These are phyloP conservation scores for Apis mellifera DNA, from an alignment of 1,140 invertebrate genomes.

Conservation along the genomic window Amel_HAv3.1 CM009943.2:4168001-4168500, in stretches of 20 bases:
- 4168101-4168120: slow-evolving; percentile 61
- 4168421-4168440: slow-evolving; percentile 31
- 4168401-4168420: slow-evolving; percentile 50
- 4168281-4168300: slow-evolving; percentile 70
- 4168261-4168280: background rate
- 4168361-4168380: background rate
- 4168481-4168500: background rate
- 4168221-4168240: too few relatives aligned
- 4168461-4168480: slow-evolving; percentile 33
- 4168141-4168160: too few relatives aligned
- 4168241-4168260: background rate
- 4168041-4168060: slow-evolving; percentile 76
- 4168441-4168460: slow-evolving; percentile 49
- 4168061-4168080: slow-evolving; percentile 79
- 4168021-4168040: slow-evolving; percentile 77
- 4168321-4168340: slow-evolving; percentile 56
- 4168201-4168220: background rate
- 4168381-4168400: slow-evolving; percentile 47
- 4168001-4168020: slow-evolving; percentile 64
- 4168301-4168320: slow-evolving; percentile 54
- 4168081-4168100: slow-evolving; percentile 78
- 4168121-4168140: slow-evolving; percentile 23
- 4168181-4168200: background rate
- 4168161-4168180: too few relatives aligned
- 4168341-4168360: slow-evolving; percentile 42